Conservation (phyloP, 2,113 vertebrate species). For the Echinops telfairi region DNA sequence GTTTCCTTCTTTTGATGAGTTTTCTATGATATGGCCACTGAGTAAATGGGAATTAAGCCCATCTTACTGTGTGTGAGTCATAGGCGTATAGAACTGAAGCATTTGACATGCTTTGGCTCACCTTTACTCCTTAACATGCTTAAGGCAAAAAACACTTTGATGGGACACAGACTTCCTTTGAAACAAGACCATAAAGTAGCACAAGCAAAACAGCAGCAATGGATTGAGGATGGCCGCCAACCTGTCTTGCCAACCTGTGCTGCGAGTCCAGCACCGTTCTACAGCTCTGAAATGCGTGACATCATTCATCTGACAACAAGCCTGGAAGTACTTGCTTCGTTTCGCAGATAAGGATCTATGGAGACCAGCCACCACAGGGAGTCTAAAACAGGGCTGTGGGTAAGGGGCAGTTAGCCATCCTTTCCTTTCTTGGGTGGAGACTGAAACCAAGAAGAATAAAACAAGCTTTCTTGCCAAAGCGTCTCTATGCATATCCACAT, state of each 20-base stretch:
- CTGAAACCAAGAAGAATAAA: not conserved
- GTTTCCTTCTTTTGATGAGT: not conserved
- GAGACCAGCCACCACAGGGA: not conserved
- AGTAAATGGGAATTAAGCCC: not conserved
- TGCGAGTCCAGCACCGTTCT: not conserved
- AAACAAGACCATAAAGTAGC: not conserved
- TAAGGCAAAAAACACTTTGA: not conserved
- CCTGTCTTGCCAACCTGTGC: conserved; percentile 21
- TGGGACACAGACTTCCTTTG: not conserved
- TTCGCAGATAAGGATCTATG: not conserved
- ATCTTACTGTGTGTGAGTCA: not conserved
- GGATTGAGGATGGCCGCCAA: not conserved
- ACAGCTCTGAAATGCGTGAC: not conserved
- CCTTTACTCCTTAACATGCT: conserved; percentile 4
- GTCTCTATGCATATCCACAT: not conserved
- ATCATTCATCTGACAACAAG: conserved; percentile 36
- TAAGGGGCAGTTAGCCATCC: not conserved
- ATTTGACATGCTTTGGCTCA: not conserved
- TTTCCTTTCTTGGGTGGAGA: not conserved
- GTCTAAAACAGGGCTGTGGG: not conserved
- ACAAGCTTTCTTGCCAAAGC: not conserved
- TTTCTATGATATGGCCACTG: not conserved
- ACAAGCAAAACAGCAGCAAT: not conserved
- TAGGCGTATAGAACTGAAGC: not conserved
- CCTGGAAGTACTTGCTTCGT: not conserved